Percentiles rank a stretch among this genome's conserved stretches.
phyloP scores from a whole-genome alignment of 2,888 invertebrate genomes.

The Therioaphis trifolii region DNA sequence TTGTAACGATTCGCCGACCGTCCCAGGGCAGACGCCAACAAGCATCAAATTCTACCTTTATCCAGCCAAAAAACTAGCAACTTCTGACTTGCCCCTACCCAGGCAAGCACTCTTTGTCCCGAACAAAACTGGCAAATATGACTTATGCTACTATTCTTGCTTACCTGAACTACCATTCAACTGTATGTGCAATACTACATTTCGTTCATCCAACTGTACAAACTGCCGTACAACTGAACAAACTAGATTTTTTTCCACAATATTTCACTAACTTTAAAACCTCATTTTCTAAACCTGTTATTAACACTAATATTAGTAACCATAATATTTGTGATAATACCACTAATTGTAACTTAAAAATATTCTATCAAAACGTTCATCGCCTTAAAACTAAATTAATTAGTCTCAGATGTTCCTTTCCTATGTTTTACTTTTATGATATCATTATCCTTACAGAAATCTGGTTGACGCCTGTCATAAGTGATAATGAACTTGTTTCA shows the following conservation, averaged over 20 bases:
- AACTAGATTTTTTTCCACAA: neutral
- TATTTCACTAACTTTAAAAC: neutral
- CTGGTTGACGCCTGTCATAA: neutral
- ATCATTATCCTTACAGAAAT: neutral
- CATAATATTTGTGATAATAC: neutral
- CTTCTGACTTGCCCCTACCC: neutral
- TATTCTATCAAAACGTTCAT: neutral
- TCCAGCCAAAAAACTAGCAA: neutral
- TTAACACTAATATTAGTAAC: neutral
- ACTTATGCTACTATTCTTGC: neutral
- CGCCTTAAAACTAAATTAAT: neutral
- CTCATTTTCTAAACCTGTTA: slow-evolving; percentile 1
- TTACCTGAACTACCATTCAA: neutral
- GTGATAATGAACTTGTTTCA: neutral
- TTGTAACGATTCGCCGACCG: neutral
- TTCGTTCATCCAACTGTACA: neutral
- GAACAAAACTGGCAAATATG: neutral
- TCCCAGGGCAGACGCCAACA: neutral
- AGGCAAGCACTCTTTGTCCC: neutral
- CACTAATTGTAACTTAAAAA: neutral
- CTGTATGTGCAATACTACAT: neutral
- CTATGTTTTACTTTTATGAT: neutral
- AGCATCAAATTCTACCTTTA: neutral
- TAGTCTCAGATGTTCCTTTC: neutral
- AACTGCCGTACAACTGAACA: neutral